phyloP scores from a whole-genome alignment of 2,888 invertebrate species.

The Apodemia hepburni region DNA sequence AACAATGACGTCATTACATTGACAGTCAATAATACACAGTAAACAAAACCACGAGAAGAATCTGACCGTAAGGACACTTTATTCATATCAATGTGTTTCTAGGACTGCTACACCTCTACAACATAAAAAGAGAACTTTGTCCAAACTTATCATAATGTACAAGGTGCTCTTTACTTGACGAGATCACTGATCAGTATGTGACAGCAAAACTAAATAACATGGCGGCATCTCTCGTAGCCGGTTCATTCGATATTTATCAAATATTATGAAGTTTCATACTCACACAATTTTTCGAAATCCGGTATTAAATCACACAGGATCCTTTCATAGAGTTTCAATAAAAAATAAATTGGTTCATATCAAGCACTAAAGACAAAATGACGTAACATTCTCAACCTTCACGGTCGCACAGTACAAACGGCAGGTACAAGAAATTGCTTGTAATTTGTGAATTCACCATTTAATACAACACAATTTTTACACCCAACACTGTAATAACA shows the following conservation, averaged over 20 bases:
- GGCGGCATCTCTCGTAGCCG: constrained; percentile 78
- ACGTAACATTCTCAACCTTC: constrained; percentile 80
- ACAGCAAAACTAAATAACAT: constrained; percentile 78
- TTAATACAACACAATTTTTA: constrained; percentile 40
- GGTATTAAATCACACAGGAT: constrained; percentile 45
- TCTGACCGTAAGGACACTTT: constrained; percentile 23
- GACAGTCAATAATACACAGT: constrained; percentile 73
- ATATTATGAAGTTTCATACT: constrained; percentile 48
- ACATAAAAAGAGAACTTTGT: constrained; percentile 4
- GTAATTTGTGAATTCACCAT: constrained; percentile 36
- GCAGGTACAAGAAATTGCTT: constrained; percentile 50
- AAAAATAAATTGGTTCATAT: constrained; percentile 59
- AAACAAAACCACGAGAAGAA: constrained; percentile 52
- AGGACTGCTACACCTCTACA: not conserved
- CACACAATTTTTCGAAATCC: constrained; percentile 42
- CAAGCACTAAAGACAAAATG: constrained; percentile 73
- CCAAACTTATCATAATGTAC: not conserved
- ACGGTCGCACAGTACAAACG: constrained; percentile 72
- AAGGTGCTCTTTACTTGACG: not conserved
- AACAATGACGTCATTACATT: constrained; percentile 73
- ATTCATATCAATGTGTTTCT: constrained; percentile 18
- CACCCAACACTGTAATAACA: constrained; percentile 42
- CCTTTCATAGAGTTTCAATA: constrained; percentile 48
- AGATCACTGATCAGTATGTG: constrained; percentile 54
- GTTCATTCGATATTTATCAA: constrained; percentile 54